Base-by-base conservation (phyloP, 2,888 invertebrate species). In the Micoletzkya japonica region DNA sequence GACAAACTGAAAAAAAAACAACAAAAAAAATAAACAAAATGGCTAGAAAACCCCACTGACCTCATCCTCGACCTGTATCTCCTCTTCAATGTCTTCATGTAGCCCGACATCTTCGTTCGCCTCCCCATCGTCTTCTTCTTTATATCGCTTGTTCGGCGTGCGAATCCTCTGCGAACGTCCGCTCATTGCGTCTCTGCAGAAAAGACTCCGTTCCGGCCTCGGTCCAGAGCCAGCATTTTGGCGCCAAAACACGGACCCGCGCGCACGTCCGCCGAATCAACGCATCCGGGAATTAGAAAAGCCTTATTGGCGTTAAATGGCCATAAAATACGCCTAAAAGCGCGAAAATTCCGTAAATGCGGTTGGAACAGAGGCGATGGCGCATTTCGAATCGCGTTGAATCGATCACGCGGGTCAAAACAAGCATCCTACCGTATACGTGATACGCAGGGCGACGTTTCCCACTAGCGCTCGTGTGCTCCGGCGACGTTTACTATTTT, bases 81-180 rank as follows among this genome's bases (percentile, higher is more conserved):
- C 64, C 34, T 66, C 64, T n/a, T 66, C 64, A 36, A 54, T 30
- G n/a, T n/a, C n/a, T n/a, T n/a, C n/a, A n/a, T n/a, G n/a, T n/a
- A n/a, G n/a, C n/a, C n/a, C n/a, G n/a, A n/a, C n/a, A 20, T 66
- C 64, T 7, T 54, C 36, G 37, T 52, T 66, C 14, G 36, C 54
- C 34, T 37, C 6, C 30, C 36, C 64, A 37, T 66, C 64, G 20
- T 52, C 64, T 20, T 66, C 54, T 2, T 39, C 1, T 30, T 66
- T 66, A 28, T 66, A 66, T 37, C 64, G 64, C 28, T 66, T 66
- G 64, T 66, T 66, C 64, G 64, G 64, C 3, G 64, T 66, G 26
- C 64, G 64, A 6, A 37, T 66, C 17, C 64, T 52, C 24, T 44
- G 64, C 30, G 52, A 52, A 66, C 52, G 64, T 52, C 54, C 54